Percentiles rank a stretch among this genome's conserved stretches.
phyloP scores from a whole-genome alignment of 2,797 vertebrate species.

The Myotis pilosus region DNA sequence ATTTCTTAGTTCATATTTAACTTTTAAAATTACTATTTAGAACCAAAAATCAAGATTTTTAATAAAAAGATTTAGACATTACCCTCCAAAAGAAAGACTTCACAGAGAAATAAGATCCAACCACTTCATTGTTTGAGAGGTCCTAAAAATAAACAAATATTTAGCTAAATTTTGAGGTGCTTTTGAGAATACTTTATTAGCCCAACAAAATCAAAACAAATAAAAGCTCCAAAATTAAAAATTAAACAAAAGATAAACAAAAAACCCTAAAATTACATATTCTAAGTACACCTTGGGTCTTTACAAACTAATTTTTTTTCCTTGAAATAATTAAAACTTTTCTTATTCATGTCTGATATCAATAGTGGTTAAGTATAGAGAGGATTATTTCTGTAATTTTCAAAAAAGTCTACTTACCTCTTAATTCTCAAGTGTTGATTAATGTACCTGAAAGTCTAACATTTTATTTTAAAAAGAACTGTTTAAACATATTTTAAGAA shows the following conservation, averaged over 20 bases:
- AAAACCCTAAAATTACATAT: neutral
- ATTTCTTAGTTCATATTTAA: conserved; percentile 34
- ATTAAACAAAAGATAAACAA: too few species aligned
- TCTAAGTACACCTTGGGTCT: neutral
- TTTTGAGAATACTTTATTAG: conserved; percentile 18
- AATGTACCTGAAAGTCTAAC: neutral
- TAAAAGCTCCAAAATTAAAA: neutral
- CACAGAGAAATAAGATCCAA: conserved; percentile 78
- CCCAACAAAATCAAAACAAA: conserved; percentile 45
- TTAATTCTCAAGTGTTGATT: neutral
- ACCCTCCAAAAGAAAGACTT: conserved; percentile 80
- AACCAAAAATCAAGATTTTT: conserved; percentile 41
- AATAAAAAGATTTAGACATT: conserved; percentile 68
- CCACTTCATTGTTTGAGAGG: conserved; percentile 75
- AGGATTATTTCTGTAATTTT: neutral
- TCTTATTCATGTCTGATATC: neutral
- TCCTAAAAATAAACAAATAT: conserved; percentile 77
- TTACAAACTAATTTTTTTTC: neutral
- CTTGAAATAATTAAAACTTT: neutral
- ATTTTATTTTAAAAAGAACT: conserved; percentile 36
- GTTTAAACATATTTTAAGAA: neutral
- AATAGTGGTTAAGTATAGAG: neutral
- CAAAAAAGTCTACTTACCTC: conserved; percentile 49
- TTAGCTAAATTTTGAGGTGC: conserved; percentile 58
- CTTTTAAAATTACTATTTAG: conserved; percentile 25